Base-by-base conservation (phyloP, 92 coral and sea anemone genomes). In the Montipora capitata region DNA sequence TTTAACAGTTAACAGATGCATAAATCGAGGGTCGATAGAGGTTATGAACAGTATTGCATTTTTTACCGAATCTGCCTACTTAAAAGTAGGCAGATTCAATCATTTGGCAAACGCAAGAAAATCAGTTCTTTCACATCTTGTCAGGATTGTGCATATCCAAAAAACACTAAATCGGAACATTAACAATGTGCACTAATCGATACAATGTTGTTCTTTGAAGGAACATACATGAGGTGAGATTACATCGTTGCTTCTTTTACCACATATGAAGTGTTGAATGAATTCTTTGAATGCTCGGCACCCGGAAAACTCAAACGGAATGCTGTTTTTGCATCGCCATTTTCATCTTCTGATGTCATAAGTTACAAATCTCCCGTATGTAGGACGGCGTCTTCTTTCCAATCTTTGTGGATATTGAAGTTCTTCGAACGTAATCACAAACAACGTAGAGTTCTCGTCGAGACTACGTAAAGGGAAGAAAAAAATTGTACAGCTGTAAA, bases 321-420 rank as follows among this genome's bases (percentile, higher is more conserved):
- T 48, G 7, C 20, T 14, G 40, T 15, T 1, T 0, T 13, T 40
- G 74, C 16, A 14, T 40, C 74, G 15, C 3, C 1, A 0, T 16
- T 67, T 15, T 40, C 7, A 18, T 63, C 27, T 6, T 61, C 2
- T 61, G 12, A 66, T 52, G 56, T 81, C 85, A 81, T 54, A 49
- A 72, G 4, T 38, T 77, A n/a, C 85, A 81, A 38, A 81, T 81
- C 7, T 69, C 85, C 42, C 85, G 48, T 10, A 81, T 40, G 66
- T 68, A n/a, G 51, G 39, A 11, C 40, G 85, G 85, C 15, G 77
- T n/a, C 38, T 13, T 81, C 18, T 13, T 41, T 13, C 42, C 56
- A 54, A 67, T 51, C 42, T 77, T 52, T 38, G 39, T 56, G 43
- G 16, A 8, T 10, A 38, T 9, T 12, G 64, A 9, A 68, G 40